phyloP scores from a whole-genome alignment of 2,888 invertebrate species.

The Dromius quadrimaculatus region DNA sequence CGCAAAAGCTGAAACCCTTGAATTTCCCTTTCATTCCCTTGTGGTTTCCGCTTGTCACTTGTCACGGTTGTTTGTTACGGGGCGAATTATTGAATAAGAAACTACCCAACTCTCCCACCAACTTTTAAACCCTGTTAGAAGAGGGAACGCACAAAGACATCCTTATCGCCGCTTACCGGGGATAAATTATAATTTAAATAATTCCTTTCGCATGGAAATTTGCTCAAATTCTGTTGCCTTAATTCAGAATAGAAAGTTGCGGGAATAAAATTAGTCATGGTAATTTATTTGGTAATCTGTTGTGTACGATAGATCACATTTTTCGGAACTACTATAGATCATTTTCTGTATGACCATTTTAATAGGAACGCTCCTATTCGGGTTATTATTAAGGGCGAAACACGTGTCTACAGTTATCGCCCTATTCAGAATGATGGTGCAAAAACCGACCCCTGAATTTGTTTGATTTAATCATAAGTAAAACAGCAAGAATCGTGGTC shows the following conservation, averaged over 20 bases:
- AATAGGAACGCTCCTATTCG: too few relatives aligned
- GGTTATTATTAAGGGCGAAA: too few relatives aligned
- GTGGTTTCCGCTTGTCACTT: slow-evolving; percentile 13
- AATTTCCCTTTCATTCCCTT: not conserved
- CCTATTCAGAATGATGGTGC: too few relatives aligned
- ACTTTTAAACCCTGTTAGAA: slow-evolving; percentile 39
- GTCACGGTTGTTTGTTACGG: slow-evolving; percentile 17
- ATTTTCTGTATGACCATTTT: too few relatives aligned
- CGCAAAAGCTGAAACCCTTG: slow-evolving; percentile 3
- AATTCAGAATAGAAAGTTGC: slow-evolving; percentile 2
- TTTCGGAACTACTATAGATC: too few relatives aligned
- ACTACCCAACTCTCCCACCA: slow-evolving; percentile 31
- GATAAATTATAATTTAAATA: slow-evolving; percentile 41
- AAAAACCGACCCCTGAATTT: too few relatives aligned
- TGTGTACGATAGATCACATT: too few relatives aligned
- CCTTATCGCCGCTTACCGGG: slow-evolving; percentile 1
- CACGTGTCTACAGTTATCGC: too few relatives aligned
- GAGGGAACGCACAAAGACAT: slow-evolving; percentile 33
- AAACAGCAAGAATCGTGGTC: too few relatives aligned
- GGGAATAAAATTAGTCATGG: not conserved
- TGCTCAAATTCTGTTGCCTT: not conserved
- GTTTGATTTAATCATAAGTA: too few relatives aligned
- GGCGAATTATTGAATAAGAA: slow-evolving; percentile 40
- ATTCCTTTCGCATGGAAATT: slow-evolving; percentile 33
- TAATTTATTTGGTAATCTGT: not conserved